Evolutionary conservation across 2,888 invertebrate species (phyloP).

Genomic region (Thelaira solivaga): DNA sequence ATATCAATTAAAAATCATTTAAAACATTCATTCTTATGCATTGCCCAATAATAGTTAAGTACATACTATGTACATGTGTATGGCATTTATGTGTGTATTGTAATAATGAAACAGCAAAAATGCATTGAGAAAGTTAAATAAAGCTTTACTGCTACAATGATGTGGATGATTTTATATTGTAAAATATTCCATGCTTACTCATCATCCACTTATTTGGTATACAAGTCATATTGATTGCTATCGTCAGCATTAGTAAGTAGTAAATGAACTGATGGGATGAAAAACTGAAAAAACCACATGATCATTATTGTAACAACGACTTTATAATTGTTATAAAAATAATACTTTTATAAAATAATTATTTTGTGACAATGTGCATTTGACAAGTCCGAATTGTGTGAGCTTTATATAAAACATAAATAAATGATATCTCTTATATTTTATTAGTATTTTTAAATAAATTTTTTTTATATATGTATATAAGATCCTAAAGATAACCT

Average conservation of each 20-base stretch:
- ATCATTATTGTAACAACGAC: conserved; percentile 18
- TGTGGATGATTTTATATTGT: conserved; percentile 31
- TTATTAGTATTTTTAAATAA: too few relatives aligned
- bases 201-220: conserved; percentile 2
- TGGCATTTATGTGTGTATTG: too few relatives aligned
- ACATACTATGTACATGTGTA: too few relatives aligned
- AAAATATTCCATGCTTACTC: conserved; percentile 45
- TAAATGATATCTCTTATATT: too few relatives aligned
- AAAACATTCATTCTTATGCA: conserved; percentile 29
- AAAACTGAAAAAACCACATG: conserved; percentile 18
- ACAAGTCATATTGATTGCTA: conserved; percentile 28
- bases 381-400: too few relatives aligned
- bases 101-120: conserved; percentile 26
- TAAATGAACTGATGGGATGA: background rate
- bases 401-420: too few relatives aligned
- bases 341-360: too few relatives aligned
- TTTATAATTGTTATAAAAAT: too few relatives aligned
- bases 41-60: conserved; percentile 14
- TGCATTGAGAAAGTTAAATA: conserved; percentile 22
- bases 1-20: conserved; percentile 60
- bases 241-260: conserved; percentile 22
- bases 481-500: too few relatives aligned
- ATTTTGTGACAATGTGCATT: too few relatives aligned
- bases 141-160: background rate
- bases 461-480: too few relatives aligned